A percentile compares a stretch with the other conserved stretches of the same genome.
These are phyloP conservation scores for Diorhabda carinulata DNA, from an alignment of 1,140 invertebrate species.

Conservation along the genomic window DNA sequence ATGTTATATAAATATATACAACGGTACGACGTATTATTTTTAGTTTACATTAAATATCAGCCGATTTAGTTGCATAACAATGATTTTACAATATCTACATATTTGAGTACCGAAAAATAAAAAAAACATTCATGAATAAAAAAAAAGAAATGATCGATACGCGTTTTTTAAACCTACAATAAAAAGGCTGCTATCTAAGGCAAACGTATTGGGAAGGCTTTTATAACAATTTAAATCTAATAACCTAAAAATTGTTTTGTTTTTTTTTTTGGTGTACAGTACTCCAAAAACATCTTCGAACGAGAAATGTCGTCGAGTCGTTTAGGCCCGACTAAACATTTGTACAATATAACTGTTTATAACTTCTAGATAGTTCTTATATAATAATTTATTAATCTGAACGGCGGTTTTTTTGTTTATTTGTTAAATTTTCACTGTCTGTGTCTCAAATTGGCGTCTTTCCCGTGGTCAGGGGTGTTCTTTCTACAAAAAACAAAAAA, in stretches of 20 bases:
- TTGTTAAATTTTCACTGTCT: conserved; percentile 39
- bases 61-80: conserved; percentile 22
- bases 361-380: conserved; percentile 13
- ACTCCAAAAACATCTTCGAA: conserved; percentile 10
- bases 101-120: conserved; percentile 15
- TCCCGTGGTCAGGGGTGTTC: conserved; percentile 46
- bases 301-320: conserved; percentile 9
- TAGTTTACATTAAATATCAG: conserved; percentile 21
- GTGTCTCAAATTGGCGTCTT: conserved; percentile 45
- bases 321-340: conserved; percentile 12
- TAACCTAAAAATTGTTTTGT: background rate
- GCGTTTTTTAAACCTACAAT: conserved; percentile 17
- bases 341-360: conserved; percentile 14
- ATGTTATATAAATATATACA: conserved; percentile 21
- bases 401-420: background rate
- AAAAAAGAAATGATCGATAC: conserved; percentile 9
- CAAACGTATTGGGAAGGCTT: conserved; percentile 21
- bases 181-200: conserved; percentile 22
- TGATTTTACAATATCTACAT: conserved; percentile 24
- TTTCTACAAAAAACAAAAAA: conserved; percentile 36
- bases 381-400: background rate
- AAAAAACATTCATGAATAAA: conserved; percentile 14
- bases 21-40: conserved; percentile 14
- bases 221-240: conserved; percentile 21
- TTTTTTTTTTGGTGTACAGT: conserved; percentile 11